Conservation (phyloP, 2,888 invertebrate species). For the Lysandra coridon region DNA sequence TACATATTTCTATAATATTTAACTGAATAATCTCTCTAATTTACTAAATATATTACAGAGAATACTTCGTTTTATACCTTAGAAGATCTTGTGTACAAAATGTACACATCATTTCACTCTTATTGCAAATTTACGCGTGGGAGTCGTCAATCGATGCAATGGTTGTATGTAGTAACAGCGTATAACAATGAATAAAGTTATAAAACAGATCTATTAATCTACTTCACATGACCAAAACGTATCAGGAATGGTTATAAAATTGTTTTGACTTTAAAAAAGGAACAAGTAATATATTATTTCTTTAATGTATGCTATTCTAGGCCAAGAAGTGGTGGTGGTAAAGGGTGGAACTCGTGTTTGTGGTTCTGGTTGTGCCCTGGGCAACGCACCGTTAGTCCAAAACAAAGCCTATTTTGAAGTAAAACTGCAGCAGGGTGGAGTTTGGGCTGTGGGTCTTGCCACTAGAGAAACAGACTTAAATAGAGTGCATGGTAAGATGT, state of each 20-base stretch:
- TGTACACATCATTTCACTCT: background rate
- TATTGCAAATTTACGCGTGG: background rate
- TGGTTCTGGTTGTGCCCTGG: conserved; percentile 96
- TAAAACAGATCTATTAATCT: background rate
- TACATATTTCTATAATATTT: conserved; percentile 54
- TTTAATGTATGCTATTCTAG: conserved; percentile 72
- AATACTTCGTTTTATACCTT: background rate
- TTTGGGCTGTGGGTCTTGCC: conserved; percentile 97
- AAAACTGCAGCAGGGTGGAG: conserved; percentile 97
- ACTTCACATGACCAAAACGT: background rate
- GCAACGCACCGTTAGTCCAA: conserved; percentile 96
- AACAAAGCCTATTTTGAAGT: conserved; percentile 99
- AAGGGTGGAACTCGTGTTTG: conserved; percentile 96
- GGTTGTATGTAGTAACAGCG: background rate
- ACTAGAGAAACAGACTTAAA: conserved; percentile 93
- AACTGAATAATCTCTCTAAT: background rate
- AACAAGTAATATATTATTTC: conserved; percentile 24
- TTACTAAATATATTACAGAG: background rate
- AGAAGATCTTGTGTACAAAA: background rate
- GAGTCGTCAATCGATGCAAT: background rate
- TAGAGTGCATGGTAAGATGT: conserved; percentile 83
- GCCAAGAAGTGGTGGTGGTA: conserved; percentile 96
- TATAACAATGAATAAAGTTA: background rate
- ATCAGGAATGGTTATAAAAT: background rate
- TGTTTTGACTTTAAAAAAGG: background rate